Percentiles rank a stretch among this genome's conserved stretches.
Evolutionary conservation across 2,797 vertebrate species (phyloP).

Genomic region (Pogonophryne albipinna): DNA sequence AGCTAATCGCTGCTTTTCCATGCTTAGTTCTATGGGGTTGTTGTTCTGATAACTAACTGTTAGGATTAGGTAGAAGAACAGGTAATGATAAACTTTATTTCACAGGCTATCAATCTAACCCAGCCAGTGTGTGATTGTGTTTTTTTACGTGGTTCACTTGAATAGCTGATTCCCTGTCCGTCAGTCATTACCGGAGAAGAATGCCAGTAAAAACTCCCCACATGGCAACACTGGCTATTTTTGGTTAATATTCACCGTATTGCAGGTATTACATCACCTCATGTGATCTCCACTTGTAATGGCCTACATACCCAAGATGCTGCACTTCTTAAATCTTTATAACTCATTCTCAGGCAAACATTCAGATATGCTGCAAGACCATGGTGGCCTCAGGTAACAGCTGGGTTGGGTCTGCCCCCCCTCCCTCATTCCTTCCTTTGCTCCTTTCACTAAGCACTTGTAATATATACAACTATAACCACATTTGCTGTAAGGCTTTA

Average conservation of each 20-base stretch:
- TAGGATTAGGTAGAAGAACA: neutral
- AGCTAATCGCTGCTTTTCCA: too few relatives aligned
- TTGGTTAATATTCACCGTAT: constrained; percentile 4
- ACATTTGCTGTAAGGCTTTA: constrained; percentile 11
- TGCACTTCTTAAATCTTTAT: constrained; percentile 13
- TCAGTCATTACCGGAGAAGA: constrained; percentile 22
- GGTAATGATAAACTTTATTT: constrained; percentile 4
- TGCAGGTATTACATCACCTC: neutral
- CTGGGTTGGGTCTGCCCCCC: constrained; percentile 4
- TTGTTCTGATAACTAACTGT: neutral
- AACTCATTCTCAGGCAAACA: constrained; percentile 15
- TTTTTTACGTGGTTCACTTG: constrained; percentile 14
- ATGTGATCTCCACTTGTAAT: constrained; percentile 2
- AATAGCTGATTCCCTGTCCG: neutral
- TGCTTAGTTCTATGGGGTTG: too few relatives aligned
- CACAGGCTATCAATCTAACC: neutral
- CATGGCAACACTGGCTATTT: constrained; percentile 2
- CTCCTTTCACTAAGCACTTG: constrained; percentile 18
- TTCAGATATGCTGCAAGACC: constrained; percentile 33
- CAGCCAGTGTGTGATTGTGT: neutral
- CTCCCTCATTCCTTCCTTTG: neutral
- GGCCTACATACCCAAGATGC: constrained; percentile 21
- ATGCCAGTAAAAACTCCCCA: constrained; percentile 12
- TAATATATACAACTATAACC: constrained; percentile 7
- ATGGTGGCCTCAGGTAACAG: constrained; percentile 31